Conservation (phyloP, 2,797 vertebrate genomes). For the Pampus argenteus region DNA sequence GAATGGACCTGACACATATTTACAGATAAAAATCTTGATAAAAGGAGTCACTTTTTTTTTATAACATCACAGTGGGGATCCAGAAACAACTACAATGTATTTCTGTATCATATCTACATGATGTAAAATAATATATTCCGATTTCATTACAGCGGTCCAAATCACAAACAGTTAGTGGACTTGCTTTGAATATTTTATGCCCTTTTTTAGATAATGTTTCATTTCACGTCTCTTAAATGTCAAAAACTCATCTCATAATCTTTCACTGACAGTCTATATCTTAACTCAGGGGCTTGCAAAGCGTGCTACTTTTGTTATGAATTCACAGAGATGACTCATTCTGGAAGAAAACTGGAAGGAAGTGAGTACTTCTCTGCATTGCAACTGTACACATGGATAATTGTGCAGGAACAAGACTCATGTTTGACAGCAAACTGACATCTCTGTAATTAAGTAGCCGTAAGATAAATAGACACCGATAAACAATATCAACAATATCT, state of each 20-base stretch:
- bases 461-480: constrained; percentile 45
- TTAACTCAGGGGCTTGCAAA: constrained; percentile 18
- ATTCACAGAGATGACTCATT: constrained; percentile 52
- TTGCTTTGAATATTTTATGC: constrained; percentile 19
- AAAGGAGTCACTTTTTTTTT: constrained; percentile 24
- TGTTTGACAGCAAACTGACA: constrained; percentile 72
- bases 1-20: constrained; percentile 42
- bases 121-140: constrained; percentile 28
- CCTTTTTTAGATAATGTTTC: constrained; percentile 27
- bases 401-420: constrained; percentile 66
- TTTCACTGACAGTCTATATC: constrained; percentile 15
- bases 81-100: constrained; percentile 42
- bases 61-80: constrained; percentile 42
- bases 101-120: constrained; percentile 35
- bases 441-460: constrained; percentile 59
- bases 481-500: constrained; percentile 58
- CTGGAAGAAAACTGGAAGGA: constrained; percentile 56
- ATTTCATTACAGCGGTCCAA: constrained; percentile 19
- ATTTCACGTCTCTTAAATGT: constrained; percentile 15
- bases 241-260: constrained; percentile 30
- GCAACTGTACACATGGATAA: constrained; percentile 61
- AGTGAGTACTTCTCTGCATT: constrained; percentile 46
- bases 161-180: constrained; percentile 24
- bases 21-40: constrained; percentile 33
- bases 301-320: constrained; percentile 31